A percentile compares a stretch with the other conserved stretches of the same genome.
phyloP scores from a whole-genome alignment of 1,140 invertebrate species.

The Drosophila equinoxialis region DNA sequence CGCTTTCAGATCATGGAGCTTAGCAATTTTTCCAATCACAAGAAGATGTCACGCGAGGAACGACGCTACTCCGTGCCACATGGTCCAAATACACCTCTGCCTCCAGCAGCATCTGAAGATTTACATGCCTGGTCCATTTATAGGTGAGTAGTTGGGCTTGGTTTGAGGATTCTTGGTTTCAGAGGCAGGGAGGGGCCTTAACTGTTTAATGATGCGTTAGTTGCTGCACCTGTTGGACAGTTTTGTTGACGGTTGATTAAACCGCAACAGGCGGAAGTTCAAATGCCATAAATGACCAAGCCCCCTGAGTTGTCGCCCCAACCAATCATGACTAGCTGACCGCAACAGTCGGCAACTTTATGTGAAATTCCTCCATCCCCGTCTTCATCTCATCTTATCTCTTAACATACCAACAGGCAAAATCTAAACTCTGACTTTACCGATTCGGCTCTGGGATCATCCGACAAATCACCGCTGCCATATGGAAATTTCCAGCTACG shows the following conservation, averaged over 20 bases:
- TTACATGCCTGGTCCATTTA: slow-evolving; percentile 98
- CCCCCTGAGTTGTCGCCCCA: slow-evolving; percentile 18
- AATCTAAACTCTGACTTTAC: slow-evolving; percentile 98
- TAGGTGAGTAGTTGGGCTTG: slow-evolving; percentile 85
- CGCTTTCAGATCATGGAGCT: slow-evolving; percentile 76
- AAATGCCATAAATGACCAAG: slow-evolving; percentile 62
- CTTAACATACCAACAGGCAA: slow-evolving; percentile 86
- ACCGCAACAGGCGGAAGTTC: slow-evolving; percentile 66
- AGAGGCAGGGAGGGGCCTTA: not conserved
- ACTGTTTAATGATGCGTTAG: slow-evolving; percentile 29
- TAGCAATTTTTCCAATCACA: slow-evolving; percentile 77
- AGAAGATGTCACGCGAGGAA: slow-evolving; percentile 85
- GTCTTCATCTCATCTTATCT: not conserved
- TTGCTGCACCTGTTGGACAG: slow-evolving; percentile 52
- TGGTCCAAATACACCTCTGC: slow-evolving; percentile 86
- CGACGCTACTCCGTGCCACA: slow-evolving; percentile 92
- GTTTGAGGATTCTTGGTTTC: slow-evolving; percentile 3
- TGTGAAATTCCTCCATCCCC: slow-evolving; percentile 13
- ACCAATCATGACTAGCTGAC: slow-evolving; percentile 55
- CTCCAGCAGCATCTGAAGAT: slow-evolving; percentile 91
- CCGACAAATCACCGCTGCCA: slow-evolving; percentile 94
- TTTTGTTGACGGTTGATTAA: slow-evolving; percentile 73
- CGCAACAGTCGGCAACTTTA: slow-evolving; percentile 53
- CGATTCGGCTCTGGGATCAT: slow-evolving; percentile 94
- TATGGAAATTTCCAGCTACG: slow-evolving; percentile 96